Base-by-base conservation (phyloP, 2,113 vertebrate genomes). In the Archocentrus centrarchus region DNA sequence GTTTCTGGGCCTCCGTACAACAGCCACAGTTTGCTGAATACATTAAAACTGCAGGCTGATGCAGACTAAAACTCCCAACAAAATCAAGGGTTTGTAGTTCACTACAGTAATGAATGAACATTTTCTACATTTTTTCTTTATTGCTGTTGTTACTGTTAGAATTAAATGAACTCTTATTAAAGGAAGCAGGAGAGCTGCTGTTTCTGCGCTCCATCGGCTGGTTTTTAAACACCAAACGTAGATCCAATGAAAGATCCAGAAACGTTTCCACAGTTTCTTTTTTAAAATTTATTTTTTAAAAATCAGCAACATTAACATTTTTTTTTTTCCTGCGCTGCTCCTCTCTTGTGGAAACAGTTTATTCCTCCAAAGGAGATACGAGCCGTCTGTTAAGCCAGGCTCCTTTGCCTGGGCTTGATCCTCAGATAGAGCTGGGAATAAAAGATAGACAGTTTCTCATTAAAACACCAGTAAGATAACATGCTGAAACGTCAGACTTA, bases 371-470 rank as follows among this genome's bases (percentile, higher is more conserved):
- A 0, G 70, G 78, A 57, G 47, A 59, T 1, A 18, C 50, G 39
- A 1, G 73, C 13, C 3, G 6, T n/a, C 5, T 2, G 53, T 96
- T 93, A 99, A 13, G 98, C 98, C 95, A 99, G 95, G 88, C 96
- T 99, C 93, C 98, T 97, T 91, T 99, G 97, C 86, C 97, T 95
- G 50, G 96, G 97, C 90, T 97, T 98, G 95, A 99, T 98, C 94
- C 98, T 96, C 39, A 96, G 97, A 81, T 98, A 99, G 0, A 99
- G 96, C 98, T 99, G 93, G 86, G 13, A 88, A 55, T 11, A 44
- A 79, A 87, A 78, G 24, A 17, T 3, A 5, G 2, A 81, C 9
- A 68, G 44, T 53, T 86, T 66, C 20, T 80, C 59, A 66, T 86
- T 82, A 76, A 76, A 73, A 80, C 13, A 20, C 10, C 30, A 75